phyloP scores from a whole-genome alignment of 2,888 invertebrate genomes.

The Megaustenia siamemsis region DNA sequence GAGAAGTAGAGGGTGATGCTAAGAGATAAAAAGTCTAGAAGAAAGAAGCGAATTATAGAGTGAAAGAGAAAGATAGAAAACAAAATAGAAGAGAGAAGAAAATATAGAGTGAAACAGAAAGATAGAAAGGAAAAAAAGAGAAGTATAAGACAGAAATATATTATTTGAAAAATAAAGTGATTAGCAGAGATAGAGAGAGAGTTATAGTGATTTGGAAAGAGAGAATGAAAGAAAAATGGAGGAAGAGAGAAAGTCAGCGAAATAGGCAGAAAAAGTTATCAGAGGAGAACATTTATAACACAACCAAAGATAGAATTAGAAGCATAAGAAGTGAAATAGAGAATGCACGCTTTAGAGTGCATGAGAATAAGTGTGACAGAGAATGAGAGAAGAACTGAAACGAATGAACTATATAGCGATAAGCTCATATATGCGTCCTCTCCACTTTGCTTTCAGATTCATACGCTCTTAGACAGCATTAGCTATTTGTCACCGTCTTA shows the following conservation, averaged over 20 bases:
- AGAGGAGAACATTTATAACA: not conserved
- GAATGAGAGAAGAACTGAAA: not conserved
- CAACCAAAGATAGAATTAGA: not conserved
- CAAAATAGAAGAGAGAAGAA: constrained; percentile 33
- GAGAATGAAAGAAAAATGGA: not conserved
- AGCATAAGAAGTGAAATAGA: too few species aligned
- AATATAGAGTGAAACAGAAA: constrained; percentile 4
- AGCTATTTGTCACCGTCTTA: too few species aligned
- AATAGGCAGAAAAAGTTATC: constrained; percentile 22
- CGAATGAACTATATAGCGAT: too few species aligned
- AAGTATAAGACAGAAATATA: constrained; percentile 19
- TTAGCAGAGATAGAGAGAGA: constrained; percentile 37
- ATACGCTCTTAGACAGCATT: too few species aligned
- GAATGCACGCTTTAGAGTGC: not conserved
- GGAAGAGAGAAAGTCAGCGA: constrained; percentile 9
- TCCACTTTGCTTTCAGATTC: too few species aligned
- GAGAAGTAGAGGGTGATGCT: constrained; percentile 1
- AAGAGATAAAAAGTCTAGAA: not conserved
- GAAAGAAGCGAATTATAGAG: too few species aligned
- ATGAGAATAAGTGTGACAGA: not conserved
- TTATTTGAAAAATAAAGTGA: constrained; percentile 35
- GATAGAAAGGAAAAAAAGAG: constrained; percentile 7
- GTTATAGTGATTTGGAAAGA: constrained; percentile 19
- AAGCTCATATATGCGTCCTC: too few species aligned
- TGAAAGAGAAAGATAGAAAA: not conserved